These are phyloP conservation scores for Oxygymnocypris stewartii DNA, from an alignment of 2,113 vertebrate genomes.

Conservation along the genomic window DNA sequence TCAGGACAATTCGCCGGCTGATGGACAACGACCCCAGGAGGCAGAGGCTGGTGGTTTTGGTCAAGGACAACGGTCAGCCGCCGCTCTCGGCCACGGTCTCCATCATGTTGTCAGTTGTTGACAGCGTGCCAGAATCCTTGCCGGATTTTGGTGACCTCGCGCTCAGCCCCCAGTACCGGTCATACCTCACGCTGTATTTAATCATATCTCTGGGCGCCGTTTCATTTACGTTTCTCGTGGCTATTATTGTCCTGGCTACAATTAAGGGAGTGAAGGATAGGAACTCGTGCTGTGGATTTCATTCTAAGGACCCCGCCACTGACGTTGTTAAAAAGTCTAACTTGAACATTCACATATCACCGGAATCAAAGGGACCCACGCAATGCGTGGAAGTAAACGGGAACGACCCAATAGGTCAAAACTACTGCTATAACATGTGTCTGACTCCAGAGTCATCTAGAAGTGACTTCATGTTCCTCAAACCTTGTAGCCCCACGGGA, in stretches of 20 bases:
- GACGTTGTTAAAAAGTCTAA: conserved; percentile 80
- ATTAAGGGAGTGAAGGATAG: conserved; percentile 76
- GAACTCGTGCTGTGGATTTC: conserved; percentile 62
- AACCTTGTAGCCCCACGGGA: conserved; percentile 77
- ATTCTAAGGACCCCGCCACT: conserved; percentile 57
- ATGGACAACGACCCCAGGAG: conserved; percentile 77
- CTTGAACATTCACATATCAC: conserved; percentile 66
- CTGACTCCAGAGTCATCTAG: conserved; percentile 83
- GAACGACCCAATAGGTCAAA: conserved; percentile 67
- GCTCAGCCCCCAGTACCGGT: conserved; percentile 72
- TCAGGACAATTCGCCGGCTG: conserved; percentile 82
- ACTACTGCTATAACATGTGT: conserved; percentile 88
- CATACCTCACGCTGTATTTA: conserved; percentile 80
- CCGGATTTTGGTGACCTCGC: conserved; percentile 81
- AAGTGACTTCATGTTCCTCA: conserved; percentile 90
- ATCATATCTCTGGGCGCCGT: conserved; percentile 84
- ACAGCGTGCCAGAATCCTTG: conserved; percentile 82
- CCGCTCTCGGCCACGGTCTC: conserved; percentile 88
- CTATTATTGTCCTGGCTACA: conserved; percentile 81
- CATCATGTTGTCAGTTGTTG: conserved; percentile 85
- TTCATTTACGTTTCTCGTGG: conserved; percentile 84
- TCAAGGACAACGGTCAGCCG: conserved; percentile 84
- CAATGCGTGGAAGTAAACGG: conserved; percentile 66
- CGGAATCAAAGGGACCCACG: conserved; percentile 58
- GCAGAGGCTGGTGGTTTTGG: conserved; percentile 81